Percentiles rank a stretch among this genome's conserved stretches.
Conservation (phyloP, 2,113 vertebrate genomes). For the Hydrolagus affinis region DNA sequence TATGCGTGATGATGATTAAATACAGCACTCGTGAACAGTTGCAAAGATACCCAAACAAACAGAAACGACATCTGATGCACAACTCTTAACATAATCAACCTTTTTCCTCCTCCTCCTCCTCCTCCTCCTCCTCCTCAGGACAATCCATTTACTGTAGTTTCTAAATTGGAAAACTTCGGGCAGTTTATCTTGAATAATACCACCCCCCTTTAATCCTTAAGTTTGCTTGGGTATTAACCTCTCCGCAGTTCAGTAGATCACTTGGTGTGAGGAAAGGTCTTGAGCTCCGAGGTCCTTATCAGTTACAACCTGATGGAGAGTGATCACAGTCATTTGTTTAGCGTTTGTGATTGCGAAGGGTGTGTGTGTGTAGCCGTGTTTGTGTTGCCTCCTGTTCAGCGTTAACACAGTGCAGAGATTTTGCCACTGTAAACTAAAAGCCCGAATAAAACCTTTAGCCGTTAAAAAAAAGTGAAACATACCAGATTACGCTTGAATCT, state of each 20-base stretch:
- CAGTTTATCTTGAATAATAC: constrained; percentile 15
- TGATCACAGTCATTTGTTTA: constrained; percentile 19
- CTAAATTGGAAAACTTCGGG: neutral
- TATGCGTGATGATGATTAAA: neutral
- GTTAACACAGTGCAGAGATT: constrained; percentile 16
- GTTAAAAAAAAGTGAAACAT: constrained; percentile 11
- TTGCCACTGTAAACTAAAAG: neutral
- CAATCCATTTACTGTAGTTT: neutral
- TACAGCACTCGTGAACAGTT: neutral
- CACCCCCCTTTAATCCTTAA: neutral
- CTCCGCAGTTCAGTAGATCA: neutral
- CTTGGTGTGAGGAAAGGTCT: constrained; percentile 15
- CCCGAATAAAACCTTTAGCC: neutral
- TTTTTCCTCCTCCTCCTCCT: neutral
- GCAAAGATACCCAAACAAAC: neutral
- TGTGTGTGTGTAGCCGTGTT: neutral
- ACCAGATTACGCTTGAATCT: neutral
- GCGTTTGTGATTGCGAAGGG: constrained; percentile 4
- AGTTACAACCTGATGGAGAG: constrained; percentile 26
- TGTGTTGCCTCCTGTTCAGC: constrained; percentile 27
- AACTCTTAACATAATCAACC: neutral
- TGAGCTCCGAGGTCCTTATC: constrained; percentile 24
- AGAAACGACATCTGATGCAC: neutral
- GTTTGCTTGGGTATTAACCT: constrained; percentile 21
- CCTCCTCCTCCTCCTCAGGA: too few species aligned